These are phyloP conservation scores for Muntiacus reevesi DNA, from an alignment of 2,113 vertebrate species.

Conservation along the genomic window DNA sequence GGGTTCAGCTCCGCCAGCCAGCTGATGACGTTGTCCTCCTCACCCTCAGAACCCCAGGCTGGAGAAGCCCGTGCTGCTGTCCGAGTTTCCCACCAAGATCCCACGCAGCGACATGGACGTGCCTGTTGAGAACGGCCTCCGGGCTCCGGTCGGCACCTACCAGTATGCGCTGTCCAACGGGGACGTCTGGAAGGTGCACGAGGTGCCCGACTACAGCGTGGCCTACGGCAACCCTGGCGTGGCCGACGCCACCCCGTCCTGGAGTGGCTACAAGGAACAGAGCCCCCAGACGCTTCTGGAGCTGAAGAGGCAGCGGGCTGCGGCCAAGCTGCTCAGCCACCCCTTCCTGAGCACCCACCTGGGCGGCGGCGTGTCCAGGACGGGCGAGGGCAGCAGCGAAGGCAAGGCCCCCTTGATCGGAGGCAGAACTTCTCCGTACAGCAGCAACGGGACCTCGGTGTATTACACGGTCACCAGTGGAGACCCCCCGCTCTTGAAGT, in stretches of 20 bases:
- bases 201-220: constrained; percentile 72
- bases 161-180: constrained; percentile 81
- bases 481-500: constrained; percentile 93
- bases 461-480: constrained; percentile 95
- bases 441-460: constrained; percentile 91
- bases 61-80: constrained; percentile 82
- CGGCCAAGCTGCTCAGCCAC: constrained; percentile 91
- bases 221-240: constrained; percentile 72
- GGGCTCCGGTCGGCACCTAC: constrained; percentile 79
- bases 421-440: constrained; percentile 89
- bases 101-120: constrained; percentile 82
- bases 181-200: constrained; percentile 80
- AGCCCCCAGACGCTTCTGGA: constrained; percentile 92
- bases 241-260: constrained; percentile 77
- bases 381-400: constrained; percentile 77
- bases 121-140: constrained; percentile 84
- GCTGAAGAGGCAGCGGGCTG: constrained; percentile 94
- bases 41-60: constrained; percentile 79
- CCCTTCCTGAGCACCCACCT: constrained; percentile 92
- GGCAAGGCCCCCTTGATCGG: constrained; percentile 88
- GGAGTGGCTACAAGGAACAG: constrained; percentile 85
- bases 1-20: neutral
- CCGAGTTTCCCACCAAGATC: constrained; percentile 83
- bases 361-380: constrained; percentile 81
- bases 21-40: constrained; percentile 32